Percentiles rank a stretch among this genome's conserved stretches.
Evolutionary conservation across 37 sponge, comb jelly and placozoan species (phyloP).

Genomic region (Beroe forskalii): DNA sequence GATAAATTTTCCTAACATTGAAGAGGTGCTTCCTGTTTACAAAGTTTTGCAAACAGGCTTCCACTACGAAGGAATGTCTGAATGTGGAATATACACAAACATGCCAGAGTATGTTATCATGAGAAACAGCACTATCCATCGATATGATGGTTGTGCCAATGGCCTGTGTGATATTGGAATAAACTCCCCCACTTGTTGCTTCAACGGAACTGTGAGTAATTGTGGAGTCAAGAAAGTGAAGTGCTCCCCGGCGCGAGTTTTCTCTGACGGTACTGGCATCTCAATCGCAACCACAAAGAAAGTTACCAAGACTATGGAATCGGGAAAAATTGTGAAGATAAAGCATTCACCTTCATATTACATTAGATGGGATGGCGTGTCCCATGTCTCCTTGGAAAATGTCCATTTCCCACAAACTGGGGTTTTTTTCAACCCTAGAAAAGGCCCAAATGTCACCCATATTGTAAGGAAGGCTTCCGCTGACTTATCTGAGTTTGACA

Average conservation of each 20-base stretch:
- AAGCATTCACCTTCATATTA: not conserved
- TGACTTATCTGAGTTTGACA: not conserved
- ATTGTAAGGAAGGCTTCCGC: not conserved
- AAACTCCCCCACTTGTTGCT: not conserved
- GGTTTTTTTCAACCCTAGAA: not conserved
- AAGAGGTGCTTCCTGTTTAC: not conserved
- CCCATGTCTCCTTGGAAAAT: not conserved
- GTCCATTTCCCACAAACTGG: not conserved
- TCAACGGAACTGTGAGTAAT: not conserved
- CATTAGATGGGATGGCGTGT: not conserved
- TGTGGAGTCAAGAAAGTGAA: not conserved
- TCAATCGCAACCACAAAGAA: not conserved
- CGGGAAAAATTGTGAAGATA: not conserved
- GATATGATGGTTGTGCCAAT: not conserved
- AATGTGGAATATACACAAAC: not conserved
- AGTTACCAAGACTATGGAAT: not conserved
- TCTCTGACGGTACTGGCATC: not conserved
- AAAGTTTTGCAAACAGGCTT: not conserved
- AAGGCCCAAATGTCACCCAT: not conserved
- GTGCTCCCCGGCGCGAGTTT: not conserved
- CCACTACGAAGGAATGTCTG: not conserved
- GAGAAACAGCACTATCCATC: not conserved
- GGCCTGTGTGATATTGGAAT: not conserved
- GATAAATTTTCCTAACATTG: not conserved
- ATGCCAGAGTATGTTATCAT: not conserved